Evolutionary conservation across 1,140 invertebrate species (phyloP).

Genomic region (Eupristina koningsbergeri): DNA sequence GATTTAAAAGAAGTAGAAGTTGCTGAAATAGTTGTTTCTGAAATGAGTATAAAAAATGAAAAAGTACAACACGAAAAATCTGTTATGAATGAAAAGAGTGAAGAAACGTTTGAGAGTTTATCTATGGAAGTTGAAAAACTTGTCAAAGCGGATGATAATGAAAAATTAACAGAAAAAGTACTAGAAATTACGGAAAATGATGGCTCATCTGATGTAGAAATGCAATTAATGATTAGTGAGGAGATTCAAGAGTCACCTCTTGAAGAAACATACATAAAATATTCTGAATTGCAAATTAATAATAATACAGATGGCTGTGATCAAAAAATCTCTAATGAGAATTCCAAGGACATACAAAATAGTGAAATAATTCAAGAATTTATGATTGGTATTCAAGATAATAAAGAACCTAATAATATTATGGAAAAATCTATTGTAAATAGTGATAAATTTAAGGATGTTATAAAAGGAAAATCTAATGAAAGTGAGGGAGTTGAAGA

Average conservation of each 20-base stretch:
- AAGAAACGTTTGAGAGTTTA: constrained; percentile 41
- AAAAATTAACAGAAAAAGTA: constrained; percentile 4
- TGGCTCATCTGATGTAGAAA: constrained; percentile 30
- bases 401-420: neutral
- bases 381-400: neutral
- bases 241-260: constrained; percentile 8
- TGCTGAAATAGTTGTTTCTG: neutral
- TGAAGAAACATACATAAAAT: neutral
- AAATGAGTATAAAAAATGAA: neutral
- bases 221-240: constrained; percentile 47
- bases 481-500: constrained; percentile 35
- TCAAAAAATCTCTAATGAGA: constrained; percentile 10
- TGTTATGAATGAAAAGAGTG: neutral
- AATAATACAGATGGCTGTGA: constrained; percentile 46
- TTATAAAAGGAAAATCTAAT: neutral
- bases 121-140: constrained; percentile 41
- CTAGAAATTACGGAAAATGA: constrained; percentile 28
- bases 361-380: neutral
- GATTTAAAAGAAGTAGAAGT: neutral
- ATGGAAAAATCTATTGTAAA: neutral
- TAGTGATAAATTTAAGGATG: neutral
- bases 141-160: constrained; percentile 39
- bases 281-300: constrained; percentile 1
- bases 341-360: constrained; percentile 23
- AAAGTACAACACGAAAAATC: neutral